A percentile compares a stretch with the other conserved stretches of the same genome.
Evolutionary conservation across 2,888 invertebrate genomes (phyloP).

Genomic region (Suillia variegata): DNA sequence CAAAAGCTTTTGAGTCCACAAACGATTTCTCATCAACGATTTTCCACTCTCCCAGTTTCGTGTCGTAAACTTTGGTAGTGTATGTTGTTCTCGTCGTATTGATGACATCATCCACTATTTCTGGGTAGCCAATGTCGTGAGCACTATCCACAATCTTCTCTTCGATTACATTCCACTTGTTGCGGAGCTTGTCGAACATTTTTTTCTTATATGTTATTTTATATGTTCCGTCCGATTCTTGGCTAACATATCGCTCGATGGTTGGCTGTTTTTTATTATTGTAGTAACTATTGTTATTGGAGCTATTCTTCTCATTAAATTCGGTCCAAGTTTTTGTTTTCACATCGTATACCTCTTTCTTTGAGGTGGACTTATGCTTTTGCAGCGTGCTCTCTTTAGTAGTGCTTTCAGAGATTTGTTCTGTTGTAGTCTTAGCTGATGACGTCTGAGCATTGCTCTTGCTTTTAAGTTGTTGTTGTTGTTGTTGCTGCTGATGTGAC

Average conservation of each 20-base stretch:
- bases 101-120: slow-evolving; percentile 62
- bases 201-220: slow-evolving; percentile 61
- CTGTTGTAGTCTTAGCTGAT: neutral
- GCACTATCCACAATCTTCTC: slow-evolving; percentile 64
- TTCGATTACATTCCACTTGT: slow-evolving; percentile 62
- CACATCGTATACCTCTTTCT: slow-evolving; percentile 58
- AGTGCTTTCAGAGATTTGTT: slow-evolving; percentile 38
- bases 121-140: slow-evolving; percentile 55
- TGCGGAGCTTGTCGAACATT: slow-evolving; percentile 58
- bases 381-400: slow-evolving; percentile 36
- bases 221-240: slow-evolving; percentile 57
- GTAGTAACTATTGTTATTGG: too few relatives aligned
- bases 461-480: too few relatives aligned
- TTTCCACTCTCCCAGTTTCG: slow-evolving; percentile 60
- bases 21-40: slow-evolving; percentile 61
- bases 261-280: slow-evolving; percentile 55
- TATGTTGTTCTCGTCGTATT: slow-evolving; percentile 61
- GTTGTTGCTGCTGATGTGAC: slow-evolving; percentile 18
- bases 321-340: slow-evolving; percentile 60
- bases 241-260: slow-evolving; percentile 59
- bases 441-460: neutral
- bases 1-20: slow-evolving; percentile 57
- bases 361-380: slow-evolving; percentile 42
- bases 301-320: slow-evolving; percentile 48
- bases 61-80: slow-evolving; percentile 60